These are phyloP conservation scores for Oxyruncus cristatus DNA, from an alignment of 2,113 vertebrate genomes.

Conservation along the genomic window DNA sequence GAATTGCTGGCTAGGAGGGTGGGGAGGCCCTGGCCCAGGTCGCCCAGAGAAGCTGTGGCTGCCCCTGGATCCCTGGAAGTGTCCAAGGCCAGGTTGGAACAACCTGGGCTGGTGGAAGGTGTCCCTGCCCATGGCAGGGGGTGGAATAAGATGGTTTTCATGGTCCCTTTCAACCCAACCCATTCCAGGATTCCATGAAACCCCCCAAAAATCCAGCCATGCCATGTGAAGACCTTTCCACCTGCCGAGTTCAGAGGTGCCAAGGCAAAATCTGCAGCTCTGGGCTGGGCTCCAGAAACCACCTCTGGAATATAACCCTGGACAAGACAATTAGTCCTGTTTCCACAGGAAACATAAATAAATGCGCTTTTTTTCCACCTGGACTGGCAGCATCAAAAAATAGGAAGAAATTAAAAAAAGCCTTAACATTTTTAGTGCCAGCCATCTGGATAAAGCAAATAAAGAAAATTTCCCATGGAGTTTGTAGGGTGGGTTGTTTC, in stretches of 20 bases:
- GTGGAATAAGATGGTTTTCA: too few relatives aligned
- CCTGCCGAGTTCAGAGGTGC: not conserved
- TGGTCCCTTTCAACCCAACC: too few relatives aligned
- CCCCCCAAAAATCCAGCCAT: not conserved
- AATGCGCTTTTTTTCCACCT: not conserved
- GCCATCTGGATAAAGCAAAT: not conserved
- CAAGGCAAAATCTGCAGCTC: not conserved
- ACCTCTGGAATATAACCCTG: not conserved
- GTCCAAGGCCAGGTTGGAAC: too few relatives aligned
- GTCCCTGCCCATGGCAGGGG: too few relatives aligned
- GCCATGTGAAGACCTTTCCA: accelerated
- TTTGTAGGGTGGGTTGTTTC: not conserved
- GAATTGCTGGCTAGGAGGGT: too few relatives aligned
- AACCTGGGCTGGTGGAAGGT: too few relatives aligned
- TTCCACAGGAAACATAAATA: not conserved
- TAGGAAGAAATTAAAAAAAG: not conserved
- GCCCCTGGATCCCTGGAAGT: too few relatives aligned
- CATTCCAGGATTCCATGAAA: not conserved
- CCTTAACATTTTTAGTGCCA: not conserved
- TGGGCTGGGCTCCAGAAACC: not conserved
- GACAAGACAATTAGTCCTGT: not conserved
- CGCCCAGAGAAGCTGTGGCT: too few relatives aligned
- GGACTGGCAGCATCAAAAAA: not conserved
- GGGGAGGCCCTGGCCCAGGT: too few relatives aligned
- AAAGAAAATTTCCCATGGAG: not conserved